Conservation (phyloP, 2,113 vertebrate genomes). For the Emydocephalus ijimae region DNA sequence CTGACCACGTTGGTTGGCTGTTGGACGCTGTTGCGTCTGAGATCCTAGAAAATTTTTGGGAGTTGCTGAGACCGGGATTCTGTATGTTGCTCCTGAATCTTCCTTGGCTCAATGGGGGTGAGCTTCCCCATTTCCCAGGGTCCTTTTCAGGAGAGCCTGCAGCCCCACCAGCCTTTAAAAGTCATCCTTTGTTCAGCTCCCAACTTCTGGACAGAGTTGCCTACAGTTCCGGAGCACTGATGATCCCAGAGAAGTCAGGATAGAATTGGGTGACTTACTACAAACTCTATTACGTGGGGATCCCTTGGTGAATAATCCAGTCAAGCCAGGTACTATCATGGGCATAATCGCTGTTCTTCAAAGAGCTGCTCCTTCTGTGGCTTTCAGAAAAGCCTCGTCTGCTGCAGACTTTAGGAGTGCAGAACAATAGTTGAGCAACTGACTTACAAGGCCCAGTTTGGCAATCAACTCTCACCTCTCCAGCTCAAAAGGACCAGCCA, state of each 20-base stretch:
- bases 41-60: background rate
- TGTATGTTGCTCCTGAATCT: background rate
- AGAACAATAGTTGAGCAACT: background rate
- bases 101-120: background rate
- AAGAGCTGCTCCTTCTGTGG: background rate
- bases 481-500: background rate
- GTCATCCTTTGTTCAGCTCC: too few relatives aligned
- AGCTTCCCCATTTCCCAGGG: background rate
- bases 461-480: background rate
- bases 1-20: background rate
- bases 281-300: background rate
- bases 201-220: background rate
- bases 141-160: background rate
- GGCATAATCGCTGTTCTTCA: background rate
- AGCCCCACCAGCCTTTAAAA: background rate
- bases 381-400: background rate
- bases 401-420: background rate
- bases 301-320: background rate
- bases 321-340: background rate
- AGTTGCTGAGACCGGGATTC: background rate
- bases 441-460: background rate
- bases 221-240: fast-evolving
- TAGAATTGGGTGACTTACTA: fast-evolving
- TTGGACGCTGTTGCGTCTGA: background rate
- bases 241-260: background rate